Base-by-base conservation (phyloP, 2,113 vertebrate species). In the Scortum barcoo region DNA sequence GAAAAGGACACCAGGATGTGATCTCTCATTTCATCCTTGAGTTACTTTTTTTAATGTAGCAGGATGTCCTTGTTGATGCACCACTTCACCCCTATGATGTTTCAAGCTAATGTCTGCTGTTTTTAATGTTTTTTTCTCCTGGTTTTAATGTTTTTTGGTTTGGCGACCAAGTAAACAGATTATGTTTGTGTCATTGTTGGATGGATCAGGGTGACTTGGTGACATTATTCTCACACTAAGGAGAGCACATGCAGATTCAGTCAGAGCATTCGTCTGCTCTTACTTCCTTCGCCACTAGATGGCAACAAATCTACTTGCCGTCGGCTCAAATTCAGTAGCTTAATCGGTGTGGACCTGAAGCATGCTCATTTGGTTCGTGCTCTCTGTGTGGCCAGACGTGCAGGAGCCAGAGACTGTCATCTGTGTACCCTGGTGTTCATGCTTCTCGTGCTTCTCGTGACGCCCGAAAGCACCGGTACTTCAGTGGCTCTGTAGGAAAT, bases 321-420 rank as follows among this genome's bases (percentile, higher is more conserved):
- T 40, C 14, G 13, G 17, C 38, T 72, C 56, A 48, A n/a, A 57
- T 48, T 48, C 68, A 85, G 77, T 36, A 66, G 75, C 76, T 68
- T 8, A 50, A 51, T 82, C 44, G 57, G 26, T 65, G 54, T 54
- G 38, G 62, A 51, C 78, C 60, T 42, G 50, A 66, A 54, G 17
- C 84, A 61, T 74, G 62, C 77, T 79, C n/a, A 4, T 67, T 88
- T 20, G 74, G 60, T 75, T 63, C 33, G 19, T 78, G 86, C 75
- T 20, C 71, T 83, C 71, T 50, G 72, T 86, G 62, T 72, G 84
- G 88, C 88, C 79, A 92, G 91, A 93, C 90, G 72, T 74, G 68
- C 72, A 85, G 91, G 91, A 92, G 93, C 93, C 91, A 83, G 71
- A 74, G 72, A 78, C 83, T 75, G 88, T 86, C 86, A 50, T 89